Conservation (phyloP, 2,888 invertebrate species). For the Machimus rusticus region DNA sequence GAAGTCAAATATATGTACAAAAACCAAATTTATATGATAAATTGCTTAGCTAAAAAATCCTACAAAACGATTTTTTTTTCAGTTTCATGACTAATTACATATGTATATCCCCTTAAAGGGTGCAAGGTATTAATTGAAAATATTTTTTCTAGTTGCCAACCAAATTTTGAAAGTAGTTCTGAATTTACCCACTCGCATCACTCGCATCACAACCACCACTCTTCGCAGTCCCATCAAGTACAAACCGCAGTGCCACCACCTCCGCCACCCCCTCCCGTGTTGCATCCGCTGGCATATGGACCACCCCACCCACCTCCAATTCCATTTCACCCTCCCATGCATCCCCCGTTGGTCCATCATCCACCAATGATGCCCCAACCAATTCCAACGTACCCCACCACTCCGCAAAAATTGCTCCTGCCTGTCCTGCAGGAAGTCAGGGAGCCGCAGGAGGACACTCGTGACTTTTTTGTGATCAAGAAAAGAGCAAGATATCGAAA, state of each 20-base stretch:
- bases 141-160: constrained; percentile 35
- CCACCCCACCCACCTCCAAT: neutral
- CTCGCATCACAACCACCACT: neutral
- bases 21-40: no score
- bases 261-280: constrained; percentile 43
- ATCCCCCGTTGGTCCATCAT: neutral
- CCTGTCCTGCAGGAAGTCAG: constrained; percentile 51
- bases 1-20: no score
- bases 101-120: neutral
- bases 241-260: constrained; percentile 28
- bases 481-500: constrained; percentile 50
- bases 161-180: neutral
- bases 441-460: constrained; percentile 44
- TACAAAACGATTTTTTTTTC: no score
- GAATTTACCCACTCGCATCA: neutral
- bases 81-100: no score
- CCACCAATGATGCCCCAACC: neutral
- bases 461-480: constrained; percentile 57
- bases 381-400: neutral
- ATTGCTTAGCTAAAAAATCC: no score
- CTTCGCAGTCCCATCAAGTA: constrained; percentile 21
- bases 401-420: neutral
- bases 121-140: neutral
- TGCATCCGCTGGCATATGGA: constrained; percentile 45
- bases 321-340: constrained; percentile 10